Evolutionary conservation across 2,888 invertebrate genomes (phyloP), one percentile per base, ranked within the genome.

Genomic region (Yponomeuta sedellus): DNA sequence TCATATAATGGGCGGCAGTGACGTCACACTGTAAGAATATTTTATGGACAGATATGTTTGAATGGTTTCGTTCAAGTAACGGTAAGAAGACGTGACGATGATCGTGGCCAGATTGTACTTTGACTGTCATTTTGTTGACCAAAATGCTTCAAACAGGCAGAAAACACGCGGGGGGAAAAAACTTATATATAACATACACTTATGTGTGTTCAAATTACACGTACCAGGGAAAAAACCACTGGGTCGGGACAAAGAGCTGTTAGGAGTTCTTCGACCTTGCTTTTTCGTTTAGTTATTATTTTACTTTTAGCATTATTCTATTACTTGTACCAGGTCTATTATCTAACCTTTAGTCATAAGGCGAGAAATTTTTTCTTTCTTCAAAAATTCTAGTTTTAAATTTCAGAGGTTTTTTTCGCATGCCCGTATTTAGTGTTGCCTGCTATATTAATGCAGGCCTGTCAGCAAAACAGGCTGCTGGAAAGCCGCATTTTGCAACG

Each of bases 401-500:
- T 28, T 40, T 63, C 39, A 40, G 22, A 20, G 1, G 19, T 20
- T 20, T 25, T 63, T 63, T 10, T n/a, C n/a, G 63, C 69, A 71
- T 71, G 71, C 72, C 71, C 71, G 71, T 69, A 68, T 71, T 71
- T 74, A 76, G 70, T 63, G 70, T 68, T 67, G 69, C 67, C 69
- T 69, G 73, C 40, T 52, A 63, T 63, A 63, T 63, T 63, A 44
- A 63, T 63, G 63, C 19, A 44, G 44, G 44, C 28, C 44, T 44
- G 40, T 73, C 74, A 74, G 80, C 79, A 79, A 80, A 75, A 66
- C 67, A 68, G 69, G 68, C 73, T 73, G 78, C 79, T 79, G 83
- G 81, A 80, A 82, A 81, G 83, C 72, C 77, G 75, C 73, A 75
- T 83, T 83, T 84, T 78, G 83, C 83, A 83, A 85, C 74, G 75